Evolutionary conservation across 2,113 vertebrate species (phyloP), one percentile per base, ranked within the genome.

Genomic region (Tursiops truncatus): DNA sequence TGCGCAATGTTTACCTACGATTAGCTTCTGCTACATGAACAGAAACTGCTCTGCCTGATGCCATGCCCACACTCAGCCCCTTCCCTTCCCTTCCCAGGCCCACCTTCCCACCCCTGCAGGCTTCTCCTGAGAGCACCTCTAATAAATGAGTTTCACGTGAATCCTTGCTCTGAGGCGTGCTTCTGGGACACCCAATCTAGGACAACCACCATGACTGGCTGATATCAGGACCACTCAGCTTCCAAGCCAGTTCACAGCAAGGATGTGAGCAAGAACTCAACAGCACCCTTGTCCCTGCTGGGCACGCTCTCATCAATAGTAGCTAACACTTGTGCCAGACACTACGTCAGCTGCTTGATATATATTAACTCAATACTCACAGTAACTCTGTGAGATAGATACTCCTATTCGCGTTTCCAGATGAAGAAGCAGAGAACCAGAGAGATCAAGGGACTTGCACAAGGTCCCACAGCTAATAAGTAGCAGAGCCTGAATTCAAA

Each of bases 1-100:
- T 0, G 0, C 21, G 10, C 79, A 14, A 28, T 4, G 21, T 62
- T n/a, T 44, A 26, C 38, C 31, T 38, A n/a, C 10, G 36, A 36
- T 62, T 76, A 53, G 33, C 38, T 28, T 85, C n/a, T 71, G 70
- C 63, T 47, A 15, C 63, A 38, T 28, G 12, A 58, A 71, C 31
- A 56, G 70, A 56, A 89, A 79, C 23, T 20, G 8, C 36, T 63
- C 70, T 84, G 53, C 28, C 44, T 31, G n/a, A 33, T n/a, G 11
- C 8, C 47, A 10, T 3, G 6, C 25, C 23, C 31, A 28, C 20
- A 26, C 31, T 38, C 44, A 8, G 58, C 7, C 23, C 26, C 58
- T 47, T 76, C 73, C 50, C 60, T 76, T 44, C 36, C 50, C 60
- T 76, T 44, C 47, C 67, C n/a, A 36, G 18, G 10, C 14, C 77